Conservation (phyloP, 2,888 invertebrate species). For the Trachelus troglodyta region DNA sequence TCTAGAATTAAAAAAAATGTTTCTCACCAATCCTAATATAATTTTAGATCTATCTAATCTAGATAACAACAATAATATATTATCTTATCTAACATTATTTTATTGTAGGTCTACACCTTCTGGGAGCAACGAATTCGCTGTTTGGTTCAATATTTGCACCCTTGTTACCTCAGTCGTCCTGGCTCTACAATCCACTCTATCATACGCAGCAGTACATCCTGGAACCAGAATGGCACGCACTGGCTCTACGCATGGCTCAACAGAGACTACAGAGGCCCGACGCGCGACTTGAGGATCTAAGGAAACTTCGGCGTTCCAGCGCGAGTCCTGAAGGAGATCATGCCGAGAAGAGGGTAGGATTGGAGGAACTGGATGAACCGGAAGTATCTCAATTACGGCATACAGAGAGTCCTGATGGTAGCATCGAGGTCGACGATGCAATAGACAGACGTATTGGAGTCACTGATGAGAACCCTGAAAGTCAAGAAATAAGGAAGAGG, state of each 20-base stretch:
- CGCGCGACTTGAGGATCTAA: constrained; percentile 53
- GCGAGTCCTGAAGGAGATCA: constrained; percentile 53
- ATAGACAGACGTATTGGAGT: constrained; percentile 38
- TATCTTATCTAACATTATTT: constrained; percentile 6
- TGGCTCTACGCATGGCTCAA: constrained; percentile 61
- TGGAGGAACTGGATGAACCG: constrained; percentile 28
- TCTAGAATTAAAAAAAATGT: neutral
- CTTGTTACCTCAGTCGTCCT: constrained; percentile 59
- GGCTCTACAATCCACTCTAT: constrained; percentile 62
- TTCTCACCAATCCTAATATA: neutral
- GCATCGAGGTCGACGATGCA: constrained; percentile 62
- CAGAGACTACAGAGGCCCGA: constrained; percentile 62
- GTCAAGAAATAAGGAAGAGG: constrained; percentile 38
- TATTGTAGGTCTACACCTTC: constrained; percentile 56
- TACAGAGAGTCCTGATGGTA: constrained; percentile 54
- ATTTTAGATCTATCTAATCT: neutral
- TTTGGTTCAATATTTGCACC: constrained; percentile 65
- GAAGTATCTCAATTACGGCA: constrained; percentile 40
- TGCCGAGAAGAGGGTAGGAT: constrained; percentile 39
- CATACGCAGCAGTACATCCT: constrained; percentile 61
- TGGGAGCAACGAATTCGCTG: constrained; percentile 59
- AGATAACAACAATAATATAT: neutral
- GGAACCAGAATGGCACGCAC: constrained; percentile 62
- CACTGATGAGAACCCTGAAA: neutral
- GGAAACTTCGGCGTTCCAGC: constrained; percentile 52